phyloP scores from a whole-genome alignment of 2,797 vertebrate species.

The Gadopsis bispinosus region DNA sequence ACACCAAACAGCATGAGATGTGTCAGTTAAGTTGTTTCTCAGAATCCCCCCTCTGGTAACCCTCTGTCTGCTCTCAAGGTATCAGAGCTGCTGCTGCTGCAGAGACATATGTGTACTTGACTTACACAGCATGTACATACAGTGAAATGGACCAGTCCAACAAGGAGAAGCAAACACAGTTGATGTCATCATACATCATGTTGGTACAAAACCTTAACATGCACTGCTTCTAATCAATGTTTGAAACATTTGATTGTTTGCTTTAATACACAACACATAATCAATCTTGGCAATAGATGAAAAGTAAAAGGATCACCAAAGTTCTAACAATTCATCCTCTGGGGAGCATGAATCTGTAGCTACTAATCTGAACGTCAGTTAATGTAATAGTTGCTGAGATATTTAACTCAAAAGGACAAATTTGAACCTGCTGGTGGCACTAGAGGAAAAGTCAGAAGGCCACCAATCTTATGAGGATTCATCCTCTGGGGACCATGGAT shows the following conservation, averaged over 20 bases:
- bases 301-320: not conserved
- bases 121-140: conserved; percentile 26
- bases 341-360: too few relatives aligned
- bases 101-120: conserved; percentile 40
- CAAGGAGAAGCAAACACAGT: conserved; percentile 6
- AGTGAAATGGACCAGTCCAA: not conserved
- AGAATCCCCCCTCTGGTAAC: conserved; percentile 49
- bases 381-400: not conserved
- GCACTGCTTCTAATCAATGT: not conserved
- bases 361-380: too few relatives aligned
- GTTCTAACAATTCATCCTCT: not conserved
- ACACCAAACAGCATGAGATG: conserved; percentile 35
- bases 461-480: not conserved
- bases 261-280: not conserved
- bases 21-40: conserved; percentile 44
- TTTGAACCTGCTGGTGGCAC: not conserved
- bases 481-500: not conserved
- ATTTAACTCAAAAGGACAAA: not conserved
- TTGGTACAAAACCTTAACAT: not conserved
- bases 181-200: not conserved
- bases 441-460: not conserved
- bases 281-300: not conserved
- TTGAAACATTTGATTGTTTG: not conserved
- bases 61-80: conserved; percentile 49
- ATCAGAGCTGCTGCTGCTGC: conserved; percentile 35